Base-by-base conservation (phyloP, 2,888 invertebrate genomes). In the Marasmarcha lunaedactyla region DNA sequence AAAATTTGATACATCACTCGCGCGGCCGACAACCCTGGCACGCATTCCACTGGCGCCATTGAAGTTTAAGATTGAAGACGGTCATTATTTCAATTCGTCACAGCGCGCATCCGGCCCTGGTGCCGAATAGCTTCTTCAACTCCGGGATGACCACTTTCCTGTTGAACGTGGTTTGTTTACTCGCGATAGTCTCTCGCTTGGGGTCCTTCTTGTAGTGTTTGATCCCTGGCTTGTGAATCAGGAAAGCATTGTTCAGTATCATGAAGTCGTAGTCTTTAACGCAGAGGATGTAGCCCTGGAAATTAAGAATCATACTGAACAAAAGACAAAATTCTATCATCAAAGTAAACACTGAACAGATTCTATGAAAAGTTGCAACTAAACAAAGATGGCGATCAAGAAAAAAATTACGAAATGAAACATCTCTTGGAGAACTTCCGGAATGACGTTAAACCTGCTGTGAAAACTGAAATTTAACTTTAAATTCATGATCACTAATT, bases 181-280 rank as follows among this genome's bases (percentile, higher is more conserved):
- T 86, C 4, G 93, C 91, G 39, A 93, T 79, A 58, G 88, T 85
- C 37, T 92, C 91, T 39, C 95, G 85, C 49, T 90, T 90, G 14
- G 89, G 81, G 63, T 95, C 93, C 63, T 90, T 91, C 59, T 89
- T 90, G 70, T 90, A 89, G 38, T 90, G 85, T 67, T 96, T 96
- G 53, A 96, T 95, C 37, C 96, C 95, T 0, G 96, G 96, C 54
- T 94, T 92, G 76, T 96, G 96, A 38, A 92, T 93, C 43, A 96
- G 85, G 72, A 95, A 96, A n/a, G 93, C 95, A 72, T 95, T 95
- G 79, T 96, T 94, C 61, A 96, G 74, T 55, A 96, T 95, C 72
- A 94, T 90, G 68, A 96, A 95, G 63, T 96, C 94, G 72, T 96
- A 96, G 71, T 95, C 92, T 66, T 93, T 84, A 15, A 94, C 93